phyloP scores from a whole-genome alignment of 2,888 invertebrate genomes.

The Cantharis rustica region DNA sequence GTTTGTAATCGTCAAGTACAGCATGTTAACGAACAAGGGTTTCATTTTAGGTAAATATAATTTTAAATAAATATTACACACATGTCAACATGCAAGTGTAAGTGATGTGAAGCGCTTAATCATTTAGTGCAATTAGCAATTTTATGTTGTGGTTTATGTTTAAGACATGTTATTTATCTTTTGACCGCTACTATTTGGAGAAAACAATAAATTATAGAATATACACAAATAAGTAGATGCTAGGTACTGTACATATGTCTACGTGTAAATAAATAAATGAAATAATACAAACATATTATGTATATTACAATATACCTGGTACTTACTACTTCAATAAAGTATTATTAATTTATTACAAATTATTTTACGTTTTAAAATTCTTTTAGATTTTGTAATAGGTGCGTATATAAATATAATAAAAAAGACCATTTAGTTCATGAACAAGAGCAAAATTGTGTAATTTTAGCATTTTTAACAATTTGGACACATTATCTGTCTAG shows the following conservation, averaged over 20 bases:
- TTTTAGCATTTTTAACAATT: no score
- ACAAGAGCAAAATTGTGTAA: no score
- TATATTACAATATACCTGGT: no score
- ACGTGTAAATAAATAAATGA: no score
- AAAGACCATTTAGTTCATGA: no score
- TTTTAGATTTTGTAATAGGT: no score
- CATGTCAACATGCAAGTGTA: not conserved
- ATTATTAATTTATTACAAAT: not conserved
- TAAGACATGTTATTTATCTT: not conserved
- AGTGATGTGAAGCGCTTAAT: not conserved
- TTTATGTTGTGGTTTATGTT: not conserved
- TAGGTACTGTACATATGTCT: no score
- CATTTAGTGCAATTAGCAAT: not conserved
- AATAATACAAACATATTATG: no score
- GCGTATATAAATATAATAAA: no score
- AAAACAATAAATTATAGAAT: not conserved
- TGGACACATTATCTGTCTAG: no score
- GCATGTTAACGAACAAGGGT: constrained; percentile 10
- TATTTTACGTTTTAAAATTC: no score
- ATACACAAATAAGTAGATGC: not conserved
- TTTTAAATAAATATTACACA: constrained; percentile 8
- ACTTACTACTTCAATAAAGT: not conserved
- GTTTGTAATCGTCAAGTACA: constrained; percentile 13
- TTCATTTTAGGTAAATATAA: constrained; percentile 2
- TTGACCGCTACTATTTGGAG: not conserved